Percentiles rank a stretch among this genome's conserved stretches.
phyloP scores from a whole-genome alignment of 2,888 invertebrate genomes.

The Drosophila ochracea region DNA sequence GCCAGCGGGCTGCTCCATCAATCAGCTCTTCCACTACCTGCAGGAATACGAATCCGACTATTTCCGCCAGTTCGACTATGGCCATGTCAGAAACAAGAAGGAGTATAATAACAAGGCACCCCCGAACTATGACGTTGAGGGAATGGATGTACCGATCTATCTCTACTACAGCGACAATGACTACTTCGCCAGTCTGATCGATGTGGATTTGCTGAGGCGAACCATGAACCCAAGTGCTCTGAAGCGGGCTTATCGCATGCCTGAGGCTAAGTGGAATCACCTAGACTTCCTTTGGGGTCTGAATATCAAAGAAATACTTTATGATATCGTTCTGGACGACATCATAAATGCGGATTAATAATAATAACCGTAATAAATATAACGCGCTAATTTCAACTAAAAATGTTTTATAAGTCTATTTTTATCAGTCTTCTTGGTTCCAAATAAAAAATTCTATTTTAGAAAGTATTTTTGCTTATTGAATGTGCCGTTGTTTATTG shows the following conservation, averaged over 20 bases:
- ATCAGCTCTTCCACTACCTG: slow-evolving; percentile 76
- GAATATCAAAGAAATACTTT: slow-evolving; percentile 68
- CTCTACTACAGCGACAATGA: slow-evolving; percentile 80
- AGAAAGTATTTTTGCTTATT: background rate
- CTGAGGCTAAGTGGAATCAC: slow-evolving; percentile 75
- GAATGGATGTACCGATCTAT: slow-evolving; percentile 69
- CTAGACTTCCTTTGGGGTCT: slow-evolving; percentile 78
- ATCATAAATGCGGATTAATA: slow-evolving; percentile 53
- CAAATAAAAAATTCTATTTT: slow-evolving; percentile 5
- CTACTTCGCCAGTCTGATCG: slow-evolving; percentile 75
- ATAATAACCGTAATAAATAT: slow-evolving; percentile 35
- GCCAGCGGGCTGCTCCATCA: slow-evolving; percentile 76
- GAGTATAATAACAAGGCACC: slow-evolving; percentile 62
- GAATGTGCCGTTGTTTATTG: slow-evolving; percentile 9
- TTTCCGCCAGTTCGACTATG: slow-evolving; percentile 76
- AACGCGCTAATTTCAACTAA: background rate
- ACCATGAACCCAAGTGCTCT: slow-evolving; percentile 48
- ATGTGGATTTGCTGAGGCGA: slow-evolving; percentile 71
- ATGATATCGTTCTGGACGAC: slow-evolving; percentile 68
- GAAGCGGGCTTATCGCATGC: slow-evolving; percentile 68
- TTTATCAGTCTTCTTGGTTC: slow-evolving; percentile 10
- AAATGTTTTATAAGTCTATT: slow-evolving; percentile 7
- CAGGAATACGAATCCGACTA: slow-evolving; percentile 75
- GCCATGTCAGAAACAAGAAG: slow-evolving; percentile 60
- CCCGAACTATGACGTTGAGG: slow-evolving; percentile 62